Percentiles rank a stretch among this genome's conserved stretches.
Conservation (phyloP, 2,888 invertebrate species). For the Ichneumoninae sp. region DNA sequence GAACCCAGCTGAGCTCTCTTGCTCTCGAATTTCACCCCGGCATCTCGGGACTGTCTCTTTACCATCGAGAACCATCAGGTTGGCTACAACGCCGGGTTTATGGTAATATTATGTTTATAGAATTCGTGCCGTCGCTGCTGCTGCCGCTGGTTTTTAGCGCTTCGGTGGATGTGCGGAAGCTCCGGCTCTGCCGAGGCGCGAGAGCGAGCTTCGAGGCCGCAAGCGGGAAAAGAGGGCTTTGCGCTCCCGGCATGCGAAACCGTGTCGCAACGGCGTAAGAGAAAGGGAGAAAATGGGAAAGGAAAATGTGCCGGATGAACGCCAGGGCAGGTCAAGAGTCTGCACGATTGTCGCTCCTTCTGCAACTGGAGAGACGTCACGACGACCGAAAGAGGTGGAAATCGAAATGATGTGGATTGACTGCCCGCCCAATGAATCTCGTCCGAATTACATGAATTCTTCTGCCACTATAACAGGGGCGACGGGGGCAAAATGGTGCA, state of each 20-base stretch:
- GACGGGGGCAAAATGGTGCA: too few species aligned
- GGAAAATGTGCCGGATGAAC: constrained; percentile 8
- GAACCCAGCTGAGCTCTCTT: constrained; percentile 33
- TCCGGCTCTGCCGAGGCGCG: constrained; percentile 20
- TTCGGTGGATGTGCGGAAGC: constrained; percentile 7
- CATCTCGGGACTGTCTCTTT: constrained; percentile 49
- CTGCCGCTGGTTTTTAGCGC: constrained; percentile 34
- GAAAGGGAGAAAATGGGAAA: constrained; percentile 1
- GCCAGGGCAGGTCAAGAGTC: constrained; percentile 28
- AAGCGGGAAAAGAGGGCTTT: constrained; percentile 33
- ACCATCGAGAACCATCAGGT: constrained; percentile 47
- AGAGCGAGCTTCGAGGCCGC: constrained; percentile 15
- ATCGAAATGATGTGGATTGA: constrained; percentile 18
- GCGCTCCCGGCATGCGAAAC: constrained; percentile 16
- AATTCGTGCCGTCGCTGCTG: constrained; percentile 52
- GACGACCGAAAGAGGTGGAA: constrained; percentile 2
- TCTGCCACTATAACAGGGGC: not conserved
- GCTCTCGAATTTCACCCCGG: constrained; percentile 47
- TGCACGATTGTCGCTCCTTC: constrained; percentile 27
- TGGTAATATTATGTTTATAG: constrained; percentile 66
- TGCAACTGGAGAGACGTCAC: not conserved
- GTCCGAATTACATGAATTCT: not conserved
- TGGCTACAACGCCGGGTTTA: constrained; percentile 54
- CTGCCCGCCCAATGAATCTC: not conserved
- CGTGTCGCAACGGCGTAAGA: not conserved